Evolutionary conservation across 2,888 invertebrate genomes (phyloP).

Genomic region (Aplocera efformata): DNA sequence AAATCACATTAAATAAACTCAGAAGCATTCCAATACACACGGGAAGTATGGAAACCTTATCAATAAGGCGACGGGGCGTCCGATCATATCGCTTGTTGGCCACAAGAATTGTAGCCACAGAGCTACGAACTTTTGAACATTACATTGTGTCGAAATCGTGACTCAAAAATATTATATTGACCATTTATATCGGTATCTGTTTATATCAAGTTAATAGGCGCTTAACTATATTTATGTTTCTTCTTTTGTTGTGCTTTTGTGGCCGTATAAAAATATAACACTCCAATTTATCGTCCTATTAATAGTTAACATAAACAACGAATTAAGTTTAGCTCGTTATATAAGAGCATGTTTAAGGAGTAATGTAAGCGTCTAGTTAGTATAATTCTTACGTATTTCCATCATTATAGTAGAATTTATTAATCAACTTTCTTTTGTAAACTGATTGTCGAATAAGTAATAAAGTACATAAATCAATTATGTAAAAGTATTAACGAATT

Average conservation of each 20-base stretch:
- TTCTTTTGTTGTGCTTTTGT: constrained; percentile 19
- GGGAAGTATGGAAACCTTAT: constrained; percentile 77
- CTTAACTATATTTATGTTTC: constrained; percentile 36
- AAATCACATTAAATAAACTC: constrained; percentile 71
- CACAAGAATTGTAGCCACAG: constrained; percentile 58
- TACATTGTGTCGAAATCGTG: constrained; percentile 58
- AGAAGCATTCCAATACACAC: constrained; percentile 71
- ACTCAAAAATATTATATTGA: constrained; percentile 48
- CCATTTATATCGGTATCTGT: constrained; percentile 39
- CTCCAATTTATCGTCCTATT: constrained; percentile 22
- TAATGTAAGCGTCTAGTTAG: neutral
- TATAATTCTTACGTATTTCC: neutral
- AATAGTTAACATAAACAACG: constrained; percentile 17
- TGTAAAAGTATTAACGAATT: too few relatives aligned
- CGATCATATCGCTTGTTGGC: constrained; percentile 67
- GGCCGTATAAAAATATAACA: constrained; percentile 20
- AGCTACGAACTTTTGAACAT: constrained; percentile 58
- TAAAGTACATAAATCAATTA: too few relatives aligned
- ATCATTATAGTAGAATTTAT: too few relatives aligned
- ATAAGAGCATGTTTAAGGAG: constrained; percentile 5
- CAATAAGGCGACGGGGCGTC: constrained; percentile 76
- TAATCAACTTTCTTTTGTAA: too few relatives aligned
- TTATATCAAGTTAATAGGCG: constrained; percentile 34
- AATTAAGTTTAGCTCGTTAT: constrained; percentile 15
- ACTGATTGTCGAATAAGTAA: too few relatives aligned